These are phyloP conservation scores for Poeciliopsis turneri DNA, from an alignment of 2,797 vertebrate genomes.

Conservation along the genomic window DNA sequence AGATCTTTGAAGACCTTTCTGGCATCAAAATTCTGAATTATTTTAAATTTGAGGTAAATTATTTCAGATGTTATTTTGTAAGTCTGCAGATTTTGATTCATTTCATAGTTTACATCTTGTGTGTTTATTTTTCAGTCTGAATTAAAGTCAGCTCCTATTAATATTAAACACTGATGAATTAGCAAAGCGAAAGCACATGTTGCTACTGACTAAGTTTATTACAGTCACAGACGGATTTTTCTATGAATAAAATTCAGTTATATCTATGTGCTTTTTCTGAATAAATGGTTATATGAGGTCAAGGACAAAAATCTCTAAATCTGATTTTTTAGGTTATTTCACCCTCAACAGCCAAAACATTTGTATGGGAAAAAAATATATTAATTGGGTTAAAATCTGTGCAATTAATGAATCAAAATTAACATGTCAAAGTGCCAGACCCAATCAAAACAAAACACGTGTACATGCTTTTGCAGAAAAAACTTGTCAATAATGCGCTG, in stretches of 20 bases:
- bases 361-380: too few relatives aligned
- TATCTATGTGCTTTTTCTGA: neutral
- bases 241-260: neutral
- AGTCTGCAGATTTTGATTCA: conserved; percentile 1
- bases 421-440: neutral
- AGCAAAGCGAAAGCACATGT: neutral
- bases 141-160: neutral
- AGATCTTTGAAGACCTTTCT: conserved; percentile 28
- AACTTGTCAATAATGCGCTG: too few relatives aligned
- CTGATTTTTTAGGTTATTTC: too few relatives aligned
- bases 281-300: neutral
- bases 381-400: too few relatives aligned
- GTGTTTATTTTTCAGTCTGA: neutral
- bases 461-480: neutral
- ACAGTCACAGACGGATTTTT: conserved; percentile 8
- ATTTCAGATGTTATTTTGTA: conserved; percentile 10
- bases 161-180: neutral
- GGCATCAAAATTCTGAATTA: conserved; percentile 21
- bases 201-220: conserved; percentile 9
- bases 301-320: too few relatives aligned
- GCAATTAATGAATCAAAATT: neutral
- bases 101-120: neutral
- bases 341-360: too few relatives aligned
- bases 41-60: conserved; percentile 22
- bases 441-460: neutral